Conservation (phyloP, 2,797 vertebrate genomes). For the Myotis findleyi region DNA sequence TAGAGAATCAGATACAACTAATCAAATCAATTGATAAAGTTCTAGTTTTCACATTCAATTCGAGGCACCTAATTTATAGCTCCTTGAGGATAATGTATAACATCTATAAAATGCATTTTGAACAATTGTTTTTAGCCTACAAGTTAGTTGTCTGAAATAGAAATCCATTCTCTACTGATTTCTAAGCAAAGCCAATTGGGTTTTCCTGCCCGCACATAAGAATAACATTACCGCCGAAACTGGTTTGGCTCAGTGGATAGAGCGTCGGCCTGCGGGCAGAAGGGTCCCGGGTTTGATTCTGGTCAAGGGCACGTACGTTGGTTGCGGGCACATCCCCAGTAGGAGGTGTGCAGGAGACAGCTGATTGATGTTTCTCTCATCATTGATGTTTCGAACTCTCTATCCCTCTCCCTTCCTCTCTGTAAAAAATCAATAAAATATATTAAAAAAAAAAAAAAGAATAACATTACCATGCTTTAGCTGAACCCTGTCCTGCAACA, state of each 20-base stretch:
- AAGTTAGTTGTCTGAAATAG: slow-evolving; percentile 31
- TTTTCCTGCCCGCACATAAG: neutral
- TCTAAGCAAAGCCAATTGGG: slow-evolving; percentile 21
- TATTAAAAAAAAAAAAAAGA: too few relatives aligned
- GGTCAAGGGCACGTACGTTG: too few relatives aligned
- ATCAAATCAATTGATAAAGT: neutral
- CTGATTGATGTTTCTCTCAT: too few relatives aligned
- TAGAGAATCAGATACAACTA: neutral
- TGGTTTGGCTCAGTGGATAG: too few relatives aligned
- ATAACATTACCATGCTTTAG: neutral
- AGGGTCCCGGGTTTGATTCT: too few relatives aligned
- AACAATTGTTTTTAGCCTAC: slow-evolving; percentile 29
- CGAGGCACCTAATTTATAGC: neutral
- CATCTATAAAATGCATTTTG: slow-evolving; percentile 43
- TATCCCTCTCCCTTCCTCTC: too few relatives aligned
- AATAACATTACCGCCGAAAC: neutral
- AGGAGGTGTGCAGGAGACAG: too few relatives aligned
- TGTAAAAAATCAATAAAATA: too few relatives aligned
- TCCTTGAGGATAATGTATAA: slow-evolving; percentile 10
- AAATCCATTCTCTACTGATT: slow-evolving; percentile 1
- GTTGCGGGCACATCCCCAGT: too few relatives aligned
- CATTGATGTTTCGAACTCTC: too few relatives aligned
- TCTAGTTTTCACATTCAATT: slow-evolving; percentile 26
- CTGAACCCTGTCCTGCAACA: neutral
- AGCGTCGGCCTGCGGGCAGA: too few relatives aligned